These are phyloP conservation scores for Hipparchia sbordonii DNA, from an alignment of 2,888 invertebrate genomes.

Conservation along the genomic window DNA sequence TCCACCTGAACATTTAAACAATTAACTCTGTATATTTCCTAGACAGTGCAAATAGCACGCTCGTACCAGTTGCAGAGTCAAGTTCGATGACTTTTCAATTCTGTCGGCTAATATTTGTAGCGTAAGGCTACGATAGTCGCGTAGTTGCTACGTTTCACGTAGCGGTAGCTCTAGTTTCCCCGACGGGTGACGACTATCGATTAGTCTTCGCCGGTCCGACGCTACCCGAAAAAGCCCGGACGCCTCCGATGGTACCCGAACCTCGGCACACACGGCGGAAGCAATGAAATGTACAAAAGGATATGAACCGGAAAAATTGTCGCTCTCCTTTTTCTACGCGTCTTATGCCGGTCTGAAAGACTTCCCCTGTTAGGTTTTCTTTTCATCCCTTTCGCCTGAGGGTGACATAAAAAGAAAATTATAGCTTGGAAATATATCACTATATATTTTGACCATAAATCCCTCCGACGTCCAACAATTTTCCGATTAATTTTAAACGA, in stretches of 20 bases:
- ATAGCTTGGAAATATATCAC: slow-evolving; percentile 3
- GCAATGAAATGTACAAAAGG: slow-evolving; percentile 81
- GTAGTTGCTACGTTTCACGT: slow-evolving; percentile 63
- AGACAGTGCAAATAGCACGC: slow-evolving; percentile 46
- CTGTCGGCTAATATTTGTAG: slow-evolving; percentile 56
- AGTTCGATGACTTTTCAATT: slow-evolving; percentile 59
- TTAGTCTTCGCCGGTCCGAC: slow-evolving; percentile 62
- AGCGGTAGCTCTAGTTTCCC: slow-evolving; percentile 52
- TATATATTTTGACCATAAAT: not conserved
- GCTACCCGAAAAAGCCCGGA: slow-evolving; percentile 57
- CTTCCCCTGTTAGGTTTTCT: slow-evolving; percentile 65
- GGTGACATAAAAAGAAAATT: slow-evolving; percentile 32
- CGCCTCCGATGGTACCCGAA: slow-evolving; percentile 56
- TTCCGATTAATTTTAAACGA: not conserved
- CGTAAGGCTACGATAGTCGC: slow-evolving; percentile 71
- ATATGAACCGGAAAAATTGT: slow-evolving; percentile 82
- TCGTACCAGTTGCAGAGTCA: slow-evolving; percentile 47
- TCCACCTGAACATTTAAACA: slow-evolving; percentile 46
- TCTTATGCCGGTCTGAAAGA: slow-evolving; percentile 68
- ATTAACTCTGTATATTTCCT: slow-evolving; percentile 44
- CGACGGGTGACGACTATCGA: slow-evolving; percentile 65
- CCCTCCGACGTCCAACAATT: not conserved
- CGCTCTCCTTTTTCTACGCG: slow-evolving; percentile 76
- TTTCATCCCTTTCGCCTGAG: slow-evolving; percentile 54
- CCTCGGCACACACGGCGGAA: slow-evolving; percentile 75